phyloP scores from a whole-genome alignment of 2,888 invertebrate genomes.

The Pachymerium ferrugineum region DNA sequence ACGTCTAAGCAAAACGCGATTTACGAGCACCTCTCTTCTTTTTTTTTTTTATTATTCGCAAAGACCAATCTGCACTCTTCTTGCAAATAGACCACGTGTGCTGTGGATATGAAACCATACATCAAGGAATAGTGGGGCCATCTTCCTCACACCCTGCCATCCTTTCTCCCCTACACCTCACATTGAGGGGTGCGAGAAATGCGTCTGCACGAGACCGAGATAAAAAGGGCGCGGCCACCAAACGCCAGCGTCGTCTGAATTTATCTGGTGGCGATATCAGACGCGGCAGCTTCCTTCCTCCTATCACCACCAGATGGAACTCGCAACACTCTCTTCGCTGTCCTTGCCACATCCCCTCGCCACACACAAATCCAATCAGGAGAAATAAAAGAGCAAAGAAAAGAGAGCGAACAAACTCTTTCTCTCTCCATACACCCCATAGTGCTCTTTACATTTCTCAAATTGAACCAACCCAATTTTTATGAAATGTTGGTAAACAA shows the following conservation, averaged over 20 bases:
- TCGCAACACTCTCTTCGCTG: not conserved
- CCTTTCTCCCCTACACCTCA: not conserved
- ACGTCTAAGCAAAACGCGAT: slow-evolving; percentile 20
- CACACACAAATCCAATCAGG: slow-evolving; percentile 19
- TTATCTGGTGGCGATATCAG: slow-evolving; percentile 24
- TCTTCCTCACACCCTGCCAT: slow-evolving; percentile 24
- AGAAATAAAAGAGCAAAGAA: slow-evolving; percentile 16
- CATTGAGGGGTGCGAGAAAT: slow-evolving; percentile 18
- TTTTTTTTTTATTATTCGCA: not conserved
- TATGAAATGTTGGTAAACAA: not conserved
- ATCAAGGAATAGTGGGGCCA: slow-evolving; percentile 14
- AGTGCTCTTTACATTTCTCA: slow-evolving; percentile 10
- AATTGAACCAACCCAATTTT: not conserved
- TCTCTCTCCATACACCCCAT: not conserved
- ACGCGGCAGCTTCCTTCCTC: slow-evolving; percentile 25
- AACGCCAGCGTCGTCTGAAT: slow-evolving; percentile 16
- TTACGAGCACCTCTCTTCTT: not conserved
- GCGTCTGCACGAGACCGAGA: slow-evolving; percentile 19
- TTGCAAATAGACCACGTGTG: slow-evolving; percentile 7
- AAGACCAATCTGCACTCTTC: not conserved
- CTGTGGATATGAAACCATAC: slow-evolving; percentile 24
- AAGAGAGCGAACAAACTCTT: not conserved
- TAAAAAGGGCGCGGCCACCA: slow-evolving; percentile 24
- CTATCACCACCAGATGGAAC: slow-evolving; percentile 25
- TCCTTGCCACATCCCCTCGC: not conserved